These are phyloP conservation scores for Ditula angustiorana DNA, from an alignment of 2,888 invertebrate species.

Conservation along the genomic window DNA sequence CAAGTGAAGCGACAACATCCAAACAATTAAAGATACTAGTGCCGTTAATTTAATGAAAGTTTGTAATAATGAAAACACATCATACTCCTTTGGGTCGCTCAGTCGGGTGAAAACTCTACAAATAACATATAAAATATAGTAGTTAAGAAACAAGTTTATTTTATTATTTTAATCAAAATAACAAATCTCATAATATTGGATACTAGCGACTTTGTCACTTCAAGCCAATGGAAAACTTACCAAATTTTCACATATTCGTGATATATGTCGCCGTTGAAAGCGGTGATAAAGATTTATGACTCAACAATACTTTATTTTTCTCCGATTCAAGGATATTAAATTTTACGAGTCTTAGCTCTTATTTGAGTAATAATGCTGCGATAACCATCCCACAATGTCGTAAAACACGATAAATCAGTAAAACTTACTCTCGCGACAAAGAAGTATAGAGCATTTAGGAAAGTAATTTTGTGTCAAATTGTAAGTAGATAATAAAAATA, in stretches of 20 bases:
- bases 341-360: slow-evolving; percentile 76
- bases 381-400: slow-evolving; percentile 61
- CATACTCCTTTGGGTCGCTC: too few species aligned
- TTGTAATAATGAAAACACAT: too few species aligned
- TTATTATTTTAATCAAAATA: neutral
- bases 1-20: too few species aligned
- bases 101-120: too few species aligned
- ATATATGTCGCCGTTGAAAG: slow-evolving; percentile 59
- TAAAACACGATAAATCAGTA: slow-evolving; percentile 60
- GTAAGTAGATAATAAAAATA: too few species aligned
- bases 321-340: slow-evolving; percentile 77
- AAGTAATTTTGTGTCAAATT: too few species aligned
- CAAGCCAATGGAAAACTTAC: slow-evolving; percentile 63
- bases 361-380: slow-evolving; percentile 74
- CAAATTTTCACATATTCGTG: slow-evolving; percentile 73
- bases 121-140: too few species aligned
- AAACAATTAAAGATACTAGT: too few species aligned
- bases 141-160: too few species aligned
- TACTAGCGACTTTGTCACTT: slow-evolving; percentile 29
- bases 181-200: neutral
- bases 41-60: too few species aligned
- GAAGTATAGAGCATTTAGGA: too few species aligned
- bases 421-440: slow-evolving; percentile 35
- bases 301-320: slow-evolving; percentile 81
- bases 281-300: slow-evolving; percentile 78